Evolutionary conservation across 1,140 invertebrate genomes (phyloP), one percentile per base, ranked within the genome.

Genomic region (Drepana arcuata): DNA sequence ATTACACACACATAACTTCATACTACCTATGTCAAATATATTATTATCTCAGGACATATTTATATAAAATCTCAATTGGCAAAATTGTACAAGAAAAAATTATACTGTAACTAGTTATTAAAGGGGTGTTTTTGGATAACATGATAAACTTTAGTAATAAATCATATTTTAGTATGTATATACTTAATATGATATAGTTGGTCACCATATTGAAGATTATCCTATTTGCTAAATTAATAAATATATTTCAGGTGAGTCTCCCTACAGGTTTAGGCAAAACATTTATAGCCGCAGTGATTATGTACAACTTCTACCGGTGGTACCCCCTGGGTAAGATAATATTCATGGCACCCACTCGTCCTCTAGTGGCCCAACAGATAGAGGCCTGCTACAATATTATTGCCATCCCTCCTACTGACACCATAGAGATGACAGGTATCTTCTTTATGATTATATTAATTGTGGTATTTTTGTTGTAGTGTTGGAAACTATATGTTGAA

Each of bases 251-350:
- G 86, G 86, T 88, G 2, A 88, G 88, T 55, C 64, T 90, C 32
- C 89, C 89, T 44, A 87, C 86, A 64, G 93, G 93, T 38, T 83
- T 98, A 45, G 96, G 96, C 14, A 99, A 99, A 80, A 98, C 96
- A 2, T 98, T 98, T 53, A 96, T 98, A 59, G 96, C 96, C 24
- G 94, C 96, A 24, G 96, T 98, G 1, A 88, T 98, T 0, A 98
- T 99, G 95, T 98, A 93, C 73, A 99, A 99, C 82, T 95, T 93
- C 69, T 96, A 95, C 73, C 87, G 95, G 31, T 96, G 95, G 94
- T 96, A 94, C 86, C 93, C 95, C 0, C 62, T 84, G 28, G 91
- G 93, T 26, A 95, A 96, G 75, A 88, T 98, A 15, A 86, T 99
- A 6, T 99, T 99, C 70, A 93, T 97, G 86, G 96, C 96, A 11